Evolutionary conservation across 2,797 vertebrate species (phyloP), one percentile per base, ranked within the genome.

Genomic region (Pterois miles): DNA sequence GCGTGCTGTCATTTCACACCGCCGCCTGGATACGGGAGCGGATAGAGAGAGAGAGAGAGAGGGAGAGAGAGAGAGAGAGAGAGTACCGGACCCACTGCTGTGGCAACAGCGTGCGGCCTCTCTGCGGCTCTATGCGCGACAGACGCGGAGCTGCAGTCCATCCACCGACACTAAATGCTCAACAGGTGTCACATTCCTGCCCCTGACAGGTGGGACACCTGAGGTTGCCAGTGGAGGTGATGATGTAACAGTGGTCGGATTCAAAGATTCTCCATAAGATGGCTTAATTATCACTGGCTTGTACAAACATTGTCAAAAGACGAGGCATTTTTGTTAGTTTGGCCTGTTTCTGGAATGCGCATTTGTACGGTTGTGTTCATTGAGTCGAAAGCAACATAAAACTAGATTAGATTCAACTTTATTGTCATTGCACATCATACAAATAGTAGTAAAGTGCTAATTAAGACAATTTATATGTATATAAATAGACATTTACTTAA

Each of bases 1-100:
- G 95, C 91, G 83, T 90, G 91, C 92, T 93, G 94, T 94, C 93
- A 94, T 91, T 82, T 88, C 93, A 94, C 93, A 94, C 93, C 91
- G 83, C 85, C 74, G 80, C 86, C 73, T 57, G 74, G 90, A 87
- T 88, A 89, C 77, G 86, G 78, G 86, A 87, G 81, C 77, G 54
- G 16, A 43, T 43, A 18, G 14, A 43, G 16, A 3, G 40, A 43
- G 40, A 43, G 40, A 40, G 40, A 36, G 38, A 40, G 38, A 40
- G 38, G 16, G 13, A 40, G 36, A 38, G 36, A 38, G 36, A 38
- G 38, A 38, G 36, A 16, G 40, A 40, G 38, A 40, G 38, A 40
- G 38, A 40, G 38, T 16, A 43, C 76, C 69, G 71, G 34, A 69
- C 81, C 60, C 66, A 13, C 72, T 9, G 57, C 29, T 29, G 29